Base-by-base conservation (phyloP, 2,113 vertebrate genomes). In the Empidonax alnorum region DNA sequence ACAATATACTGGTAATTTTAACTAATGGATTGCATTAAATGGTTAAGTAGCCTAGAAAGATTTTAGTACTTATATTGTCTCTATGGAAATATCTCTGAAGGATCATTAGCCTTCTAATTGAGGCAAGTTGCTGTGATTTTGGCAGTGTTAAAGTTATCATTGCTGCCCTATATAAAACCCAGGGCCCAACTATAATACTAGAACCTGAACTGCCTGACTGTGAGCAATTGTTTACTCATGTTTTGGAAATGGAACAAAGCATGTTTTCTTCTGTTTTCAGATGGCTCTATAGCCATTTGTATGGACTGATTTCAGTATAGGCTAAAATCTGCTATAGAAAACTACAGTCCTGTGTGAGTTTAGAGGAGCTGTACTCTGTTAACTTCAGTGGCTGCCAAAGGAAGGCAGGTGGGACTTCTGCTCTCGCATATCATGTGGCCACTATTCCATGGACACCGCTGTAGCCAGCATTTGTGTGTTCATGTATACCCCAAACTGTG, bases 21-120 rank as follows among this genome's bases (percentile, higher is more conserved):
- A 71, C 27, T 87, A 93, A 78, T 84, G 73, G 33, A 30, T 91
- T 53, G 30, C 22, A 83, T 93, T 87, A 87, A 81, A 63, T 78
- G 39, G 62, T 55, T 74, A 89, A 87, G 67, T 78, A 82, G 56
- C 66, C 44, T 87, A 53, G 69, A 79, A 95, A 58, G 41, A 75
- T 71, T 69, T 77, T 65, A 84, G 66, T 67, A 35, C 37, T 63
- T 89, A 19, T 87, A 19, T 35, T 75, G 56, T 89, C 74, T 82
- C 84, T 79, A 1, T 59, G 59, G 77, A 89, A 91, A 23, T 85
- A 23, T 9, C 17, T 55, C 56, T 56, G 31, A 75, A 73, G 78
- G 47, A 47, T 87, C 47, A 30, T 94, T 91, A 90, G 53, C 9
- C 1, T 73, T 91, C 56, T 84, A 84, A 81, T 7, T 59, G 61